Percentiles rank a stretch among this genome's conserved stretches.
Conservation (phyloP, 1,140 invertebrate genomes). For the Himalopsyche phryganea region DNA sequence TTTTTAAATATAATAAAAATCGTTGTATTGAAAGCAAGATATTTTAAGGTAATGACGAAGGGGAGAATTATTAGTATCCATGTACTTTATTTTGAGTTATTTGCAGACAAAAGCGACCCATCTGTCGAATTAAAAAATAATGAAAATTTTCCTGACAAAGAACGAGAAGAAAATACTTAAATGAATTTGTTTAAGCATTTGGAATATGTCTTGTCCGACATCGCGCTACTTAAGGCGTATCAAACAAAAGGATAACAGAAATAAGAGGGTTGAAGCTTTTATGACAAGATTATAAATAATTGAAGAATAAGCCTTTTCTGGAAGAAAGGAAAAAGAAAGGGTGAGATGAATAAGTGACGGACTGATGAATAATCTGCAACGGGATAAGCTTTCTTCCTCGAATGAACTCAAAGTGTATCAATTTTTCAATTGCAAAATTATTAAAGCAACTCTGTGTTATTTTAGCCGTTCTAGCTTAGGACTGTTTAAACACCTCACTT, state of each 20-base stretch:
- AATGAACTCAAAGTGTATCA: too few species aligned
- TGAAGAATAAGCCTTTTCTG: slow-evolving; percentile 17
- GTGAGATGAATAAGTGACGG: slow-evolving; percentile 5
- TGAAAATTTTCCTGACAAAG: neutral
- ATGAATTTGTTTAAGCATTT: neutral
- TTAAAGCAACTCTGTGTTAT: too few species aligned
- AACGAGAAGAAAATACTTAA: neutral
- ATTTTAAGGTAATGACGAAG: too few species aligned
- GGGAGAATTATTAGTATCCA: neutral
- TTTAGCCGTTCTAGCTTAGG: too few species aligned
- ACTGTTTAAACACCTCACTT: too few species aligned
- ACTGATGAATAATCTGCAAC: slow-evolving; percentile 10
- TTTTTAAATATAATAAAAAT: too few species aligned
- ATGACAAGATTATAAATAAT: slow-evolving; percentile 28
- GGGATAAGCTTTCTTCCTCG: too few species aligned
- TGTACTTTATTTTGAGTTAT: neutral
- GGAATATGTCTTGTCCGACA: neutral
- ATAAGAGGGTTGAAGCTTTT: slow-evolving; percentile 5
- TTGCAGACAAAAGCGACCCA: neutral
- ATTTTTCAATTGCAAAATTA: too few species aligned
- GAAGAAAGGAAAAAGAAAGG: neutral
- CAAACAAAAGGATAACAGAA: slow-evolving; percentile 11
- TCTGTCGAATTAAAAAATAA: neutral
- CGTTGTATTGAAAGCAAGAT: too few species aligned
- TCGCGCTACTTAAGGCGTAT: neutral